Percentiles rank a stretch among this genome's conserved stretches.
Evolutionary conservation across 2,113 vertebrate species (phyloP).

Genomic region (Phaethon lepturus): DNA sequence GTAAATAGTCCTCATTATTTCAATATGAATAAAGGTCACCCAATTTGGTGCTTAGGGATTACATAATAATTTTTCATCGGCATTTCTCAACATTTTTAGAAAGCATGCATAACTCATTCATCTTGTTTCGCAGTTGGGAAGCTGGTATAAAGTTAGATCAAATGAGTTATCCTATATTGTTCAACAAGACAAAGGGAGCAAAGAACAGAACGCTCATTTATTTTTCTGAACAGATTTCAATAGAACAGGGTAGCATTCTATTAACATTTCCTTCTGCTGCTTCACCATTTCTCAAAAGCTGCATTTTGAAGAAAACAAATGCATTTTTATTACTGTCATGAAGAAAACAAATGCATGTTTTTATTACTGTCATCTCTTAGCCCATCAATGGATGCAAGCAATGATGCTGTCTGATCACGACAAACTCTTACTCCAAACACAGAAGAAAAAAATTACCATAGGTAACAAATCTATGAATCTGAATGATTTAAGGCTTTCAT

Average conservation of each 20-base stretch:
- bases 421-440: not conserved
- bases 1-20: slow-evolving; percentile 22
- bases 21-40: slow-evolving; percentile 10
- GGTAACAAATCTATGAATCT: not conserved
- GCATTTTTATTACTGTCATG: not conserved
- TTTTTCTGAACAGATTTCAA: not conserved
- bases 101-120: not conserved
- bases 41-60: not conserved
- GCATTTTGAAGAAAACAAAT: not conserved
- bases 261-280: not conserved
- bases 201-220: not conserved
- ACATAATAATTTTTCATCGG: not conserved
- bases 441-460: not conserved
- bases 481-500: slow-evolving; percentile 52
- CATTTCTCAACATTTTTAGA: not conserved
- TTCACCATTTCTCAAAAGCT: not conserved
- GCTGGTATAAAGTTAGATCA: not conserved
- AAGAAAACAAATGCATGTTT: not conserved
- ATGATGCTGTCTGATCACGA: not conserved
- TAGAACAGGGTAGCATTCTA: not conserved
- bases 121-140: not conserved
- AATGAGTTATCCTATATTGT: not conserved
- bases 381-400: not conserved
- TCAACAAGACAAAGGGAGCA: not conserved
- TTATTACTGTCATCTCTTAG: not conserved